These are phyloP conservation scores for Caenorhabditis briggsae DNA, from an alignment of 1,140 invertebrate species.

Conservation along the genomic window DNA sequence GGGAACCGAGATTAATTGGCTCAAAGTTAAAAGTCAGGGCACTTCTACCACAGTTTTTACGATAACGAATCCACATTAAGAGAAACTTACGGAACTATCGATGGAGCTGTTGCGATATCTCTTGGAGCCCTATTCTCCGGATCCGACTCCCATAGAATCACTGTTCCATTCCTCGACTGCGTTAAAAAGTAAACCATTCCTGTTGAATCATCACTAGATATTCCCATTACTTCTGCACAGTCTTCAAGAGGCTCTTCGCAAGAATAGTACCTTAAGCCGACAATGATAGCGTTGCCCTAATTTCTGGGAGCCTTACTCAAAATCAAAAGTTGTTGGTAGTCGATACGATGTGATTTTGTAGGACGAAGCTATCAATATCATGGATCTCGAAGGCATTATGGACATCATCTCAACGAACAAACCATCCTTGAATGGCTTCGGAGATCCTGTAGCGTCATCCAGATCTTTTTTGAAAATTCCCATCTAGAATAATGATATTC, in stretches of 20 bases:
- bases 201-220: constrained; percentile 70
- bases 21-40: no score
- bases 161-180: constrained; percentile 67
- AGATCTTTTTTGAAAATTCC: constrained; percentile 47
- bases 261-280: constrained; percentile 70
- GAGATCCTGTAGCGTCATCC: background rate
- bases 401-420: constrained; percentile 67
- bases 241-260: constrained; percentile 65
- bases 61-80: no score
- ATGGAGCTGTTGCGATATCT: constrained; percentile 64
- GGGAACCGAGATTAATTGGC: no score
- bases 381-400: constrained; percentile 69
- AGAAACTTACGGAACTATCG: background rate
- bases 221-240: constrained; percentile 75
- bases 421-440: constrained; percentile 70
- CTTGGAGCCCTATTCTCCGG: constrained; percentile 57
- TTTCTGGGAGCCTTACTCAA: constrained; percentile 60
- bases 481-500: constrained; percentile 24
- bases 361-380: constrained; percentile 71
- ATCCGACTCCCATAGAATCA: constrained; percentile 66
- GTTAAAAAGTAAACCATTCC: constrained; percentile 67
- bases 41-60: background rate
- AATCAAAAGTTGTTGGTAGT: constrained; percentile 71
- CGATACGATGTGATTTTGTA: constrained; percentile 74
- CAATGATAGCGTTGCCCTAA: no score